Evolutionary conservation across 2,888 invertebrate genomes (phyloP).

Genomic region (Sinodicranocentrus sp.): DNA sequence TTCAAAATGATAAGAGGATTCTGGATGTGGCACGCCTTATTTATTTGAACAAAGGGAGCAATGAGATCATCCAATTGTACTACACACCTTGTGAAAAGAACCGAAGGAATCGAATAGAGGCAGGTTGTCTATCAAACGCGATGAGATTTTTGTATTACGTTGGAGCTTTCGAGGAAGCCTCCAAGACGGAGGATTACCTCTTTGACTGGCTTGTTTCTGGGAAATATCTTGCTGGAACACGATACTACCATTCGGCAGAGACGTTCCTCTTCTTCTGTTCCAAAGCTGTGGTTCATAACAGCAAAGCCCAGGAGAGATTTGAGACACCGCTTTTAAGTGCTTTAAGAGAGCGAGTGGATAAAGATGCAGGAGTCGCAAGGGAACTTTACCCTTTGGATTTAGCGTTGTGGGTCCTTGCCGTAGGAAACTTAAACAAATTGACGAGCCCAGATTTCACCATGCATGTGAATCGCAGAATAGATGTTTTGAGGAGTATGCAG

Average conservation of each 20-base stretch:
- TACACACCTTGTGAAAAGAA: constrained; percentile 4
- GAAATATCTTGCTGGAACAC: constrained; percentile 10
- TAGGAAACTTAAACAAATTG: background rate
- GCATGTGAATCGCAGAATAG: background rate
- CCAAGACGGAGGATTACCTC: constrained; percentile 23
- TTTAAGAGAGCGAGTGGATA: constrained; percentile 15
- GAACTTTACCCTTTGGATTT: constrained; percentile 21
- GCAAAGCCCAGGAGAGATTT: constrained; percentile 9
- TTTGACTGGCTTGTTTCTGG: constrained; percentile 8
- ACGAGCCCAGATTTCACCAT: background rate
- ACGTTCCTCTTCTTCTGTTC: constrained; percentile 20
- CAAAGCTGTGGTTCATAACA: background rate
- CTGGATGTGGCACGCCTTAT: constrained; percentile 34
- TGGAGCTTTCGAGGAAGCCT: background rate
- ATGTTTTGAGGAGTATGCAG: constrained; percentile 1
- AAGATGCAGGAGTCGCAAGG: too few species aligned
- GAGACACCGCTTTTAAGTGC: background rate
- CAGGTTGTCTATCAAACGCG: constrained; percentile 3
- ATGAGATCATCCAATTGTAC: constrained; percentile 25
- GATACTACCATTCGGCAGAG: constrained; percentile 26
- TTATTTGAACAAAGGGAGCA: constrained; percentile 8
- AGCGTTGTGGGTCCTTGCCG: background rate
- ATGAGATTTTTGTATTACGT: constrained; percentile 19
- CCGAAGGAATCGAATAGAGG: constrained; percentile 9
- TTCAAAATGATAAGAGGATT: constrained; percentile 19